Base-by-base conservation (phyloP, 2,797 vertebrate genomes). In the Toxotes lorentzi region DNA sequence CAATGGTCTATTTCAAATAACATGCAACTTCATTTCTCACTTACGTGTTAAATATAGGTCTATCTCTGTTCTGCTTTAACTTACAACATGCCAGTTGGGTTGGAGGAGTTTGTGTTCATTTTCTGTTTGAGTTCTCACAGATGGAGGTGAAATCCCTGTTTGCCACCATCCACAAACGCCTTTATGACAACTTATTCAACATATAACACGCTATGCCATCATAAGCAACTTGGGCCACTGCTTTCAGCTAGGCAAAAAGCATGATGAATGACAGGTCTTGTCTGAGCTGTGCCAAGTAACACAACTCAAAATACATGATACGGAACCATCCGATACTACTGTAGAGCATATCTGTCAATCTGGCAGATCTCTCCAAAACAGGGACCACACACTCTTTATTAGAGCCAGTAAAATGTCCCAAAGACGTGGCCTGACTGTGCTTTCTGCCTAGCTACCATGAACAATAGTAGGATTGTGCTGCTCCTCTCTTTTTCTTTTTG, bases 401-500 rank as follows among this genome's bases (percentile, higher is more conserved):
- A 91, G 84, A 88, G 89, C 92, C 90, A 93, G 92, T 93, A 93
- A 94, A 94, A 93, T 86, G 91, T 93, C 91, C 91, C 84, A 83
- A 91, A 93, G 87, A 88, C 82, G 84, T 84, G 87, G 88, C 84
- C 84, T 43, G 72, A 81, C 89, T 78, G 30, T 67, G 78, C 92
- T 93, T 92, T 93, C 89, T 90, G 90, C 91, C 62, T 66, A 73
- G 86, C 88, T 92, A 86, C 87, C 65, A 69, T 53, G 92, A 95
- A 95, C 94, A 95, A 95, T 94, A 92, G 92, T 86, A 71, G 86
- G 86, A 93, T 93, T 95, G 93, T 95, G 86, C 89, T 74, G 88
- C 82, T 84, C 53, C 81, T 88, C 88, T 92, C 88, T 89, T 90
- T 90, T 93, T 85, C 82, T 92, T 89, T 90, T 87, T 59, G 90